Evolutionary conservation across 2,888 invertebrate species (phyloP).

Genomic region (Cinara cedri): DNA sequence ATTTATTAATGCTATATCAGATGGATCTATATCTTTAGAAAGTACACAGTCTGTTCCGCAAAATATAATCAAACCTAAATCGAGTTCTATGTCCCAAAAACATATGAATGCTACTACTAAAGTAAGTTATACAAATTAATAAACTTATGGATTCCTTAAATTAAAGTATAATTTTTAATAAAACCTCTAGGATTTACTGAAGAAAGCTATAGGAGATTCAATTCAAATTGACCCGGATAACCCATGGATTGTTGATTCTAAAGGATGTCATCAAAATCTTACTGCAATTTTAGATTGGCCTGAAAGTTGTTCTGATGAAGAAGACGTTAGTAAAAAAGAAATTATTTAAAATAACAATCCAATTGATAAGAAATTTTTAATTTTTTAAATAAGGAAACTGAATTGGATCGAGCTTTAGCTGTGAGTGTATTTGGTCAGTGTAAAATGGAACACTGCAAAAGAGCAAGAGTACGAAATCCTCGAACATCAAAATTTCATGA

Average conservation of each 20-base stretch:
- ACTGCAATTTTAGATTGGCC: constrained; percentile 69
- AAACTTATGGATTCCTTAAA: background rate
- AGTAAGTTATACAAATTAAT: background rate
- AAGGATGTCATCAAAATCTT: constrained; percentile 66
- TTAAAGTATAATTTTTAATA: background rate
- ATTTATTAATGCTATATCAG: constrained; percentile 66
- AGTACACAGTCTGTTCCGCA: constrained; percentile 37
- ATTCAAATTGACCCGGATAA: constrained; percentile 66
- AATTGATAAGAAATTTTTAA: constrained; percentile 1
- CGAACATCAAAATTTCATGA: constrained; percentile 66
- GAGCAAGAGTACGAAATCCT: constrained; percentile 62
- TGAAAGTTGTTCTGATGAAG: constrained; percentile 68
- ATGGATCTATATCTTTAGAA: constrained; percentile 54
- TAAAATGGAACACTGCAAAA: constrained; percentile 63
- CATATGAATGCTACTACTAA: constrained; percentile 47
- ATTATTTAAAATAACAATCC: too few relatives aligned
- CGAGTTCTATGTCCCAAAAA: constrained; percentile 23
- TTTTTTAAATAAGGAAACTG: constrained; percentile 55
- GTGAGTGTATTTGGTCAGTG: constrained; percentile 64
- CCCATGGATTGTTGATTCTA: constrained; percentile 67
- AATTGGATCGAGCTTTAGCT: constrained; percentile 62
- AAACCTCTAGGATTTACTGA: constrained; percentile 30
- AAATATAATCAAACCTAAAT: constrained; percentile 35
- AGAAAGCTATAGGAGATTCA: constrained; percentile 64
- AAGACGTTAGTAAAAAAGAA: constrained; percentile 25